Conservation (phyloP, 2,113 vertebrate species). For the Scartelaos histophorus region DNA sequence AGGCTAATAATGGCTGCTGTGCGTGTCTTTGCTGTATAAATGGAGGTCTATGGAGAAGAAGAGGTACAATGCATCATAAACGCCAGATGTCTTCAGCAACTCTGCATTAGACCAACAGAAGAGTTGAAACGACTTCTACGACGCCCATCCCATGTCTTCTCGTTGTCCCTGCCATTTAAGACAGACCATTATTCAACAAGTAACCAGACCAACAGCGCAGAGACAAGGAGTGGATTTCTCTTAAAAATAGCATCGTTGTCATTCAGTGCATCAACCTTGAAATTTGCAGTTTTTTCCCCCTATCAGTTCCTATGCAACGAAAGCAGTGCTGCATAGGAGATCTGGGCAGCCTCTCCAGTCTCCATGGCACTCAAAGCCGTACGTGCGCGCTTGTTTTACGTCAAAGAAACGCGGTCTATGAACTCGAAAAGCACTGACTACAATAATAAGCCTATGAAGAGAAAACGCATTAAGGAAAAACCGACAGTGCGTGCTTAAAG, state of each 20-base stretch:
- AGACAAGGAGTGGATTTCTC: background rate
- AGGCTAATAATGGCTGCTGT: slow-evolving; percentile 47
- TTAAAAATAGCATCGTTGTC: slow-evolving; percentile 55
- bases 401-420: slow-evolving; percentile 30
- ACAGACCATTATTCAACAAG: slow-evolving; percentile 39
- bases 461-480: too few species aligned
- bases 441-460: background rate
- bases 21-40: slow-evolving; percentile 23
- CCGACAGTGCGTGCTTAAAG: background rate
- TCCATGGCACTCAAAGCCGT: slow-evolving; percentile 67
- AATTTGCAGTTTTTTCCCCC: slow-evolving; percentile 42
- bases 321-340: slow-evolving; percentile 61
- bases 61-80: slow-evolving; percentile 60
- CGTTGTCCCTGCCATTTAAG: slow-evolving; percentile 29
- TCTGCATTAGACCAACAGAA: slow-evolving; percentile 25
- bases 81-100: slow-evolving; percentile 34
- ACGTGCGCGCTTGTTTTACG: slow-evolving; percentile 40
- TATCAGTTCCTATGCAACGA: slow-evolving; percentile 65
- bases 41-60: slow-evolving; percentile 32
- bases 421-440: slow-evolving; percentile 11
- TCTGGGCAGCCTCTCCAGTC: slow-evolving; percentile 45
- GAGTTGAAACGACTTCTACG: slow-evolving; percentile 37
- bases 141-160: slow-evolving; percentile 45
- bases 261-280: slow-evolving; percentile 66
- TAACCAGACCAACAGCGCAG: slow-evolving; percentile 4